Evolutionary conservation across 2,797 vertebrate genomes (phyloP).

Genomic region (Sebastes minor): DNA sequence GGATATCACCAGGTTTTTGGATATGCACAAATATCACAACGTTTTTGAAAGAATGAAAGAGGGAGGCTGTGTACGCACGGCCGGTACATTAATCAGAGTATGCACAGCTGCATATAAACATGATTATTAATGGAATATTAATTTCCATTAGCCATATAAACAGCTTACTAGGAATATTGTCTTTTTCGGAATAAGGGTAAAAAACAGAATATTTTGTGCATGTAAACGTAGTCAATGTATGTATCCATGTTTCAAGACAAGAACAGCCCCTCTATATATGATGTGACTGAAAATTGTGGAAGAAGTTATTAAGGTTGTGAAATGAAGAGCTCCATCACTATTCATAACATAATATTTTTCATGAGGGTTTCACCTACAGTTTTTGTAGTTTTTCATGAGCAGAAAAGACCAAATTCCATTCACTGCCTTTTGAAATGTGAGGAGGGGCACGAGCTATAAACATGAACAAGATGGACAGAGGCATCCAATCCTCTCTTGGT

Average conservation of each 20-base stretch:
- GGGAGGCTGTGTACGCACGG: too few relatives aligned
- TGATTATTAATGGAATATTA: too few relatives aligned
- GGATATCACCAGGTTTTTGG: too few relatives aligned
- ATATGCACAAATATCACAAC: too few relatives aligned
- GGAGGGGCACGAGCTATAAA: constrained; percentile 13
- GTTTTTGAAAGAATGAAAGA: too few relatives aligned
- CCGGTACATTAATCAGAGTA: too few relatives aligned
- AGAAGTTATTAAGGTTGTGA: background rate
- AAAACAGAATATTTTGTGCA: too few relatives aligned
- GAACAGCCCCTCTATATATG: background rate
- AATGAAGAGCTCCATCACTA: background rate
- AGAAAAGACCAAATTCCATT: constrained; percentile 57
- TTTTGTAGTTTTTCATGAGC: constrained; percentile 16
- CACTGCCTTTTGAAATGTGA: constrained; percentile 36
- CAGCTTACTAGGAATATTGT: too few relatives aligned
- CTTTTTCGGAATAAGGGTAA: too few relatives aligned
- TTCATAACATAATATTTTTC: background rate
- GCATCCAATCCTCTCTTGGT: constrained; percentile 59
- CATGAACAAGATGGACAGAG: constrained; percentile 56
- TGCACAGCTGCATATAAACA: too few relatives aligned
- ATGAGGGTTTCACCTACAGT: background rate
- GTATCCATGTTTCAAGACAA: background rate
- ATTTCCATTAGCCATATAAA: too few relatives aligned
- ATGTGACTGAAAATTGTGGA: constrained; percentile 4
- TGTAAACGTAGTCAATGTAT: background rate